Evolutionary conservation across 2,888 invertebrate species (phyloP), one percentile per base, ranked within the genome.

Genomic region (Ischnus inquisitorius): DNA sequence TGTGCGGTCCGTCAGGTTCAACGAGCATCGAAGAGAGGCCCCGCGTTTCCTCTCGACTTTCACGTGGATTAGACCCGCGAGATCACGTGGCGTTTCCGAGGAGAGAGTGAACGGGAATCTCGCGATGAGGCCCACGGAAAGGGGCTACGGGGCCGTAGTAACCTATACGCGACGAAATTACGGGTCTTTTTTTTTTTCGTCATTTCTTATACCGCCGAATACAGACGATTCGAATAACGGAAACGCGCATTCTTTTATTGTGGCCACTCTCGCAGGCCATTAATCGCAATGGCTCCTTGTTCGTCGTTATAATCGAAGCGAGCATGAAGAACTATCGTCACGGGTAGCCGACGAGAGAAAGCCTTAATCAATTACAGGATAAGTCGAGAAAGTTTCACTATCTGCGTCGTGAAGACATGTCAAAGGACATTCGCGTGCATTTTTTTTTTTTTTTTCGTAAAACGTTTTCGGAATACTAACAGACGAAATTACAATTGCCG

Each of bases 51-150:
- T 87, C 75, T 86, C 85, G 85, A 92, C 92, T 92, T 92, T 92
- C 92, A 90, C 92, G 88, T 84, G 88, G 87, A 89, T 90, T 88
- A 87, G 87, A 87, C 75, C 57, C 72, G 84, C 87, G 88, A 90
- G 88, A 91, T 90, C 84, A 79, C 74, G 82, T 75, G 79, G 68
- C 71, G 57, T 48, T 81, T 72, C 39, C 80, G 69, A 76, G 86
- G 90, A 90, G 91, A 92, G 82, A 86, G 75, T 75, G 60, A 78
- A 67, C 82, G 54, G 60, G 72, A 79, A 72, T 69, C 71, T 77
- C 34, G 48, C 74, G 46, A 25, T 57, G 64, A 12, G 16, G 8
- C 22, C 46, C 12, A 34, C 34, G 22, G 39, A 83, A 72, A 62
- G 46, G 64, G 71, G 79, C 69, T 69, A 76, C 75, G 68, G 48